These are phyloP conservation scores for Poeciliopsis paucimaculata DNA, from an alignment of 2,797 vertebrate genomes.

Conservation along the genomic window DNA sequence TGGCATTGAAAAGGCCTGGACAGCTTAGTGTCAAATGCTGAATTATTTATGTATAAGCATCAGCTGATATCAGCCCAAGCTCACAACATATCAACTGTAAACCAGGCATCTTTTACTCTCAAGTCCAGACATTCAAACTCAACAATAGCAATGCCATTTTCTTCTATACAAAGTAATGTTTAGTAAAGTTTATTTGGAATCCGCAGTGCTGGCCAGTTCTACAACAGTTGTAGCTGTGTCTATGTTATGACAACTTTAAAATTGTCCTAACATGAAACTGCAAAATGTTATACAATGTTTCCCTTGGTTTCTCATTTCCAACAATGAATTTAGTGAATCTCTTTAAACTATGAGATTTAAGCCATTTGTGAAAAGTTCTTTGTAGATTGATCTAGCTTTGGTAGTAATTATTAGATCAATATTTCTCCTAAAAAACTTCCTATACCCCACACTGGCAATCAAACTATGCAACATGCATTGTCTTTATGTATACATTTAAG, in stretches of 20 bases:
- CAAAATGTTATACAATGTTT: background rate
- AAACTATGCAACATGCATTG: background rate
- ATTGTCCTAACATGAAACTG: background rate
- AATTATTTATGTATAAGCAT: conserved; percentile 40
- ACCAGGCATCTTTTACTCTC: background rate
- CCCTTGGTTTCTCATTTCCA: background rate
- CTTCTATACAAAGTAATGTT: background rate
- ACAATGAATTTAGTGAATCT: background rate
- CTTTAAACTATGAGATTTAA: background rate
- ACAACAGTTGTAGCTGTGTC: background rate
- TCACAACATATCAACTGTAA: background rate
- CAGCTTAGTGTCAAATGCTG: conserved; percentile 25
- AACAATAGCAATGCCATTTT: background rate
- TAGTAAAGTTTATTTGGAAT: background rate
- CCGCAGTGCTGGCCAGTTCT: background rate
- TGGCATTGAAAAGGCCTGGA: background rate
- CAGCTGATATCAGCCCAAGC: conserved; percentile 12
- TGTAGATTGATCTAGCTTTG: background rate
- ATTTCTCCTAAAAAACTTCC: background rate
- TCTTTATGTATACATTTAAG: background rate
- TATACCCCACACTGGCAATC: background rate
- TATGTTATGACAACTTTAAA: background rate
- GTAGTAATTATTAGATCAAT: background rate
- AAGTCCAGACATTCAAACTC: background rate
- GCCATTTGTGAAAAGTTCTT: background rate